Percentiles rank a stretch among this genome's conserved stretches.
Evolutionary conservation across 2,888 invertebrate species (phyloP).

Genomic region (Criorhina ranunculi): DNA sequence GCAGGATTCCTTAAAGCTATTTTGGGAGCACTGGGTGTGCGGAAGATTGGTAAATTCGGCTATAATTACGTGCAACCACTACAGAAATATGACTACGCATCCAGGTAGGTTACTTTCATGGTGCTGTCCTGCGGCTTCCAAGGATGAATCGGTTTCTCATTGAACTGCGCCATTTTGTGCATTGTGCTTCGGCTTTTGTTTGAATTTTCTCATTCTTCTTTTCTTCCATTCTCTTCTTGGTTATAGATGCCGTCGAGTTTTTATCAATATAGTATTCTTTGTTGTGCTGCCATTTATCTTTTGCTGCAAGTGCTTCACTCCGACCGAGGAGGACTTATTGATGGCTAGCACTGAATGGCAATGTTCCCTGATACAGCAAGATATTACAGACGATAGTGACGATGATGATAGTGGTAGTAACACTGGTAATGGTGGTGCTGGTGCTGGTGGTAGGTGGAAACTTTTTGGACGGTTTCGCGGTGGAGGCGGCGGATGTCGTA

Average conservation of each 20-base stretch:
- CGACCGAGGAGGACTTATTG: slow-evolving; percentile 79
- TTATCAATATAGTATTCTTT: slow-evolving; percentile 80
- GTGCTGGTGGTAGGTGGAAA: slow-evolving; percentile 28
- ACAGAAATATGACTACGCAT: slow-evolving; percentile 76
- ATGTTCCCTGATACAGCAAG: slow-evolving; percentile 74
- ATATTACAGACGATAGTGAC: slow-evolving; percentile 50
- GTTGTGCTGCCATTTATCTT: slow-evolving; percentile 78
- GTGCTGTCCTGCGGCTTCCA: slow-evolving; percentile 1
- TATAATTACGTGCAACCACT: slow-evolving; percentile 80
- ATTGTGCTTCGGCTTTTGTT: slow-evolving; percentile 34
- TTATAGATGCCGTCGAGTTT: slow-evolving; percentile 78
- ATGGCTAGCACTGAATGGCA: slow-evolving; percentile 79
- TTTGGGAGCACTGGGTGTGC: slow-evolving; percentile 77
- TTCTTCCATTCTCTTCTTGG: slow-evolving; percentile 13
- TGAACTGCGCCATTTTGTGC: slow-evolving; percentile 48
- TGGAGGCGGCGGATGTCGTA: slow-evolving; percentile 1
- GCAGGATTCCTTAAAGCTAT: slow-evolving; percentile 80
- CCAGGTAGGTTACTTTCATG: slow-evolving; percentile 73
- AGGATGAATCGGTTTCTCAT: slow-evolving; percentile 21
- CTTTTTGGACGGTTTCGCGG: slow-evolving; percentile 5
- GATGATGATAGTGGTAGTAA: slow-evolving; percentile 17
- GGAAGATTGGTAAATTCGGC: slow-evolving; percentile 77
- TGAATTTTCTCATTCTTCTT: slow-evolving; percentile 18
- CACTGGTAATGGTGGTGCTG: neutral
- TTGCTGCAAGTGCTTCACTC: slow-evolving; percentile 80